A percentile compares a stretch with the other conserved stretches of the same genome.
Evolutionary conservation across 2,888 invertebrate genomes (phyloP).

Genomic region (Macaria notata): DNA sequence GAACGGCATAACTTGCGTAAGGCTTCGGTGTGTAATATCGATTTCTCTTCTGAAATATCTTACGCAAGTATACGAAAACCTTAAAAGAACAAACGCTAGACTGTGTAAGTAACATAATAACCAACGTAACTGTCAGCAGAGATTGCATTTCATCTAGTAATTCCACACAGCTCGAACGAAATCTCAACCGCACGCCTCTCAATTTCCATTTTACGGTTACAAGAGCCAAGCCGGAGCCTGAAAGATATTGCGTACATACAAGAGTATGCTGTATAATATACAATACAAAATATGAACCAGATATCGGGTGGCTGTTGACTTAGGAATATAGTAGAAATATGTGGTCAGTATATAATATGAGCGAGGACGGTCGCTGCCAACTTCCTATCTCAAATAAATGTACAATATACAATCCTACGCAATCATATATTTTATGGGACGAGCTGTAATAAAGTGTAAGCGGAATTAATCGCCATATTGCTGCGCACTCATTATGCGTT

Average conservation of each 20-base stretch:
- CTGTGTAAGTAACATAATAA: too few relatives aligned
- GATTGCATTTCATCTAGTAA: constrained; percentile 11
- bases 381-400: constrained; percentile 36
- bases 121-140: constrained; percentile 3
- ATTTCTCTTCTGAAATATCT: too few relatives aligned
- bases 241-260: constrained; percentile 5
- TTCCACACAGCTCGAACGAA: constrained; percentile 16
- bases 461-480: constrained; percentile 17
- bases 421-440: constrained; percentile 26
- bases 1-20: background rate
- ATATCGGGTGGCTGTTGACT: constrained; percentile 26
- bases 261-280: constrained; percentile 18
- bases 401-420: constrained; percentile 28
- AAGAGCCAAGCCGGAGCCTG: constrained; percentile 19
- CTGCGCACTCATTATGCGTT: constrained; percentile 1
- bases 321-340: constrained; percentile 6
- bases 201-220: constrained; percentile 27
- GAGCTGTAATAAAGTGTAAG: constrained; percentile 20
- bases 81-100: too few relatives aligned
- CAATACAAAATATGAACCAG: constrained; percentile 26
- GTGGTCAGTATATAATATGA: constrained; percentile 13
- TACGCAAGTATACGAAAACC: too few relatives aligned
- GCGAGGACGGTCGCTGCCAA: constrained; percentile 32
- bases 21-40: background rate
- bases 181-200: constrained; percentile 24